These are phyloP conservation scores for Procambarus clarkii DNA, from an alignment of 1,140 invertebrate species.

Conservation along the genomic window DNA sequence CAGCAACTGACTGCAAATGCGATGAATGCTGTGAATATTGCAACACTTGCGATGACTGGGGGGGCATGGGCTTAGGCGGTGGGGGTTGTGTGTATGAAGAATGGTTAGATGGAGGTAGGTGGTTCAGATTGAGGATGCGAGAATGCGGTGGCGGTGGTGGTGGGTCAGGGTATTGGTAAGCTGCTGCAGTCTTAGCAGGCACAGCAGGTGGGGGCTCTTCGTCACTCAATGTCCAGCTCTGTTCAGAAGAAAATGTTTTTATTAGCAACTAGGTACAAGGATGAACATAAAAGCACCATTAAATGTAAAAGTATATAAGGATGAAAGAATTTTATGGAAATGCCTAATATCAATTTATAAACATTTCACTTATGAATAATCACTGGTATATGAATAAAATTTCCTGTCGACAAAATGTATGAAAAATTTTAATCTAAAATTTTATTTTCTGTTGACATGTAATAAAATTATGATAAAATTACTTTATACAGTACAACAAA, in stretches of 20 bases:
- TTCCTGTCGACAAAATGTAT: no score
- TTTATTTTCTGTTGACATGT: no score
- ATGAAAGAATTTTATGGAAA: no score
- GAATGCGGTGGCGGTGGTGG: constrained; percentile 30
- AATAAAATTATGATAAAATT: no score
- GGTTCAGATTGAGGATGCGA: neutral
- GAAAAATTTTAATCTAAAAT: no score
- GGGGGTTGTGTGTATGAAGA: constrained; percentile 42
- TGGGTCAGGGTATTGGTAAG: constrained; percentile 50
- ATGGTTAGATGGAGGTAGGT: constrained; percentile 24
- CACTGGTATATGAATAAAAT: no score
- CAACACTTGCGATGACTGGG: neutral
- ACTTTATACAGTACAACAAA: neutral
- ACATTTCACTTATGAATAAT: no score
- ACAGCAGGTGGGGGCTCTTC: constrained; percentile 54
- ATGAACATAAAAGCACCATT: neutral
- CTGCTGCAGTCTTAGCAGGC: constrained; percentile 55
- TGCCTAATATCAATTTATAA: no score
- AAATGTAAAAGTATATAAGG: no score
- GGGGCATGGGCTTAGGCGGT: constrained; percentile 38
- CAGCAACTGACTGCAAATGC: neutral
- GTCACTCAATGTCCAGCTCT: constrained; percentile 31
- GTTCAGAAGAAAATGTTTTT: neutral
- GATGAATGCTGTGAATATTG: constrained; percentile 10
- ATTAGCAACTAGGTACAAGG: neutral